Percentiles rank a stretch among this genome's conserved stretches.
Evolutionary conservation across 2,888 invertebrate species (phyloP).

Genomic region (Parelbella ahira): DNA sequence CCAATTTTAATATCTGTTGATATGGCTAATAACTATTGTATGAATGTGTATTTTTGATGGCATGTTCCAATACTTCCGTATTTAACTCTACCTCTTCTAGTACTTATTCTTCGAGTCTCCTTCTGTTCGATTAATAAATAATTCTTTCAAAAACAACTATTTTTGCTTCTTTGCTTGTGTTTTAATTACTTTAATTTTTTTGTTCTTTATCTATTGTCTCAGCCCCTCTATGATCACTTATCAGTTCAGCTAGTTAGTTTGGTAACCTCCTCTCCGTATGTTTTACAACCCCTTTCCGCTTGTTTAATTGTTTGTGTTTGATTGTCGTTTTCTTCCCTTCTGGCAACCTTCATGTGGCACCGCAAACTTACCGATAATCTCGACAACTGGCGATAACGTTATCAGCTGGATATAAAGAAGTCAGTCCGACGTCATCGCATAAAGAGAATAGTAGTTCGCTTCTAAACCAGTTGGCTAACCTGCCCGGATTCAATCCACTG

Average conservation of each 20-base stretch:
- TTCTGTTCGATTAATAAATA: background rate
- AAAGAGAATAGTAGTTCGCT: slow-evolving; percentile 85
- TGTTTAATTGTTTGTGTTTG: slow-evolving; percentile 69
- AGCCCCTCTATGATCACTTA: no score
- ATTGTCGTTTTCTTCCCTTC: slow-evolving; percentile 79
- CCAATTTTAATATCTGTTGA: slow-evolving; percentile 32
- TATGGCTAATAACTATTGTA: slow-evolving; percentile 51
- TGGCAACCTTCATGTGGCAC: slow-evolving; percentile 76
- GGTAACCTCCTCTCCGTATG: slow-evolving; percentile 23
- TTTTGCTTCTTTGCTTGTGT: slow-evolving; percentile 31
- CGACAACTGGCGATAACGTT: slow-evolving; percentile 60
- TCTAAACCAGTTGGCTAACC: slow-evolving; percentile 85
- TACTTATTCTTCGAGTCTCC: slow-evolving; percentile 25
- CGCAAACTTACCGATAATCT: slow-evolving; percentile 62
- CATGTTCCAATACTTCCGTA: slow-evolving; percentile 43
- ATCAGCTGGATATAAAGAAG: slow-evolving; percentile 75
- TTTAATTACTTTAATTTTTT: slow-evolving; percentile 18
- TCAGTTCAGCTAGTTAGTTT: slow-evolving; percentile 11
- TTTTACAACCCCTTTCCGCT: slow-evolving; percentile 47
- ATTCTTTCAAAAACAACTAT: slow-evolving; percentile 15
- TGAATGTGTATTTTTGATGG: slow-evolving; percentile 58
- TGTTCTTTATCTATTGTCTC: no score
- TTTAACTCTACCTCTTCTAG: slow-evolving; percentile 36
- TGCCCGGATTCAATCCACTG: slow-evolving; percentile 85
- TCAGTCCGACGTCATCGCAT: slow-evolving; percentile 79